Base-by-base conservation (phyloP, 2,888 invertebrate genomes). In the Ametastegia equiseti region DNA sequence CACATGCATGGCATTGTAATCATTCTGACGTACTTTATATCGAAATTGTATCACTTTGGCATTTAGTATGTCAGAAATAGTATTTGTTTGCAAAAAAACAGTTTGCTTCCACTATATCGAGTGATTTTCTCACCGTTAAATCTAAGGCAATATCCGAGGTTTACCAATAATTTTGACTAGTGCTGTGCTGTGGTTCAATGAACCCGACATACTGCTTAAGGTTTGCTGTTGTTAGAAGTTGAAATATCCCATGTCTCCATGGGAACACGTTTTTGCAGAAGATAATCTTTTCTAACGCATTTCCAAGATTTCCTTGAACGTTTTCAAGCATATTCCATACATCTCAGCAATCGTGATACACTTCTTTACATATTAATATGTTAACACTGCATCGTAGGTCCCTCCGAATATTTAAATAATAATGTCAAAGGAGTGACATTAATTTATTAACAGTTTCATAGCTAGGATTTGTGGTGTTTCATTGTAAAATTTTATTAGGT, bases 171-270 rank as follows among this genome's bases (percentile, higher is more conserved):
- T 33, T 54, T 50, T 23, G 36, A 36, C 33, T 23, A 75, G 54
- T 75, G 54, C 36, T 73, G 50, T 73, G 50, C 50, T 19, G 73
- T 54, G 36, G 27, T 71, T 45, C 3, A 45, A 13, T 45, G 47
- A 47, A 45, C 42, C 23, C 23, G 27, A 47, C n/a, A 47, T 30
- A n/a, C n/a, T n/a, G n/a, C n/a, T 13, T n/a, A 23, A n/a, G 1
- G 30, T 47, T 47, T 47, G 6, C 15, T 7, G 15, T 27, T 30
- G 7, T 23, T 45, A 1, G 36, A 71, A 71, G 71, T 30, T 47
- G 15, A 71, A 27, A 30, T 13, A 27, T 71, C 27, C 6, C 71
- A 47, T 47, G 27, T 30, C 27, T 45, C 7, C 36, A 27, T 69
- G 42, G 42, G 4, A 69, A 67, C 13, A 36, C 4, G 19, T 19